A percentile compares a stretch with the other conserved stretches of the same genome.
Conservation (phyloP, 2,888 invertebrate species). For the Drosophila falleni region DNA sequence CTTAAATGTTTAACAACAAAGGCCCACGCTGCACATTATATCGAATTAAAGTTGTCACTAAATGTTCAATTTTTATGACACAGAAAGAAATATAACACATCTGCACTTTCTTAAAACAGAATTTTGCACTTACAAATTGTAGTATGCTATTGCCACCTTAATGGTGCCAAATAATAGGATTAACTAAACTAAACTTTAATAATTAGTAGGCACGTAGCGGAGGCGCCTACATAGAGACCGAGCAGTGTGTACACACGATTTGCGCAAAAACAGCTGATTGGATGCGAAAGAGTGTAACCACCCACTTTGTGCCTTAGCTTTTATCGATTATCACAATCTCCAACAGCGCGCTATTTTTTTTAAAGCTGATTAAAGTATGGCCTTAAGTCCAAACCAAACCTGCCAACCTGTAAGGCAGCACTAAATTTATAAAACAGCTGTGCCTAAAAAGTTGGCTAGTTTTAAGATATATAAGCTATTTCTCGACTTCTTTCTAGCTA, state of each 20-base stretch:
- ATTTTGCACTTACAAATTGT: slow-evolving; percentile 48
- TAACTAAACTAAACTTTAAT: slow-evolving; percentile 66
- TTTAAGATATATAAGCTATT: too few species aligned
- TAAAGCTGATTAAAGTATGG: too few species aligned
- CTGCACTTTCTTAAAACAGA: neutral
- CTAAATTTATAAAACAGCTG: too few species aligned
- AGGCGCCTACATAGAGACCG: slow-evolving; percentile 57
- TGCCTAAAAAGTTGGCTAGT: too few species aligned
- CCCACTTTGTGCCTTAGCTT: neutral
- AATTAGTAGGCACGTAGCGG: slow-evolving; percentile 48
- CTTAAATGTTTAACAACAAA: slow-evolving; percentile 50
- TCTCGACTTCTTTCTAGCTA: too few species aligned
- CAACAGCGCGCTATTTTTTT: too few species aligned
- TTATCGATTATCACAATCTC: slow-evolving; percentile 30
- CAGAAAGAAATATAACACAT: neutral
- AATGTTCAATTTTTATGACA: slow-evolving; percentile 6
- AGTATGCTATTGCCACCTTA: slow-evolving; percentile 35
- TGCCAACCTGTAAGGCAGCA: too few species aligned
- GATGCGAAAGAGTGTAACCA: slow-evolving; percentile 32
- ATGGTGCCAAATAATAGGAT: slow-evolving; percentile 56
- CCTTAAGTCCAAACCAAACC: too few species aligned
- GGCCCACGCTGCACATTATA: slow-evolving; percentile 19
- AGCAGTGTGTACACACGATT: slow-evolving; percentile 48
- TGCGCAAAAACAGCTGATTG: slow-evolving; percentile 37
- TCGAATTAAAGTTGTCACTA: slow-evolving; percentile 15